Evolutionary conservation across 1,140 invertebrate species (phyloP), one percentile per base, ranked within the genome.

Genomic region (Drosophila busckii): DNA sequence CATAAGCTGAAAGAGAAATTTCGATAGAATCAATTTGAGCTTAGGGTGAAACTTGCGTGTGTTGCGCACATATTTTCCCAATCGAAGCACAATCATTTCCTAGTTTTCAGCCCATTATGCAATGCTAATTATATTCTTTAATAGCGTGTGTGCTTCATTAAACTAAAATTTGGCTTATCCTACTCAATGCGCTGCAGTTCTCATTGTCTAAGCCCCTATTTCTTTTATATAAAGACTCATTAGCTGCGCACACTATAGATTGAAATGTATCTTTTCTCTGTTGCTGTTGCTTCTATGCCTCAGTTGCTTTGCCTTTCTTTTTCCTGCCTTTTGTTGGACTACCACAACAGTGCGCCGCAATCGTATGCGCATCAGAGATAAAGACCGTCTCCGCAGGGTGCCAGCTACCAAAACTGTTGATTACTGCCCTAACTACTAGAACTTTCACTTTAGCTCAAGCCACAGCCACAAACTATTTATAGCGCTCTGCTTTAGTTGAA

Each of bases 391-490:
- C n/a, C n/a, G n/a, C n/a, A n/a, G n/a, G n/a, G n/a, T n/a, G n/a
- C n/a, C n/a, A n/a, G n/a, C n/a, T n/a, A n/a, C n/a, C n/a, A n/a
- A n/a, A n/a, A n/a, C n/a, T 25, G 46, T 28, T 22, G 29, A n/a
- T 19, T 25, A 15, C 20, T 17, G 1, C 32, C 13, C 10, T 19
- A 8, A n/a, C 22, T 31, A 28, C 9, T 20, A 82, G 75, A 82
- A 82, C 75, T 82, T 82, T 82, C 75, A 82, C 75, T 82, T 82
- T 82, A 82, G n/a, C n/a, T n/a, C n/a, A n/a, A n/a, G n/a, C n/a
- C n/a, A n/a, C n/a, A n/a, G n/a, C n/a, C n/a, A n/a, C n/a, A n/a
- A n/a, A n/a, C n/a, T n/a, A n/a, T n/a, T n/a, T n/a, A n/a, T n/a
- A n/a, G n/a, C n/a, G n/a, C n/a, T n/a, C n/a, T 48, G 17, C 38